Evolutionary conservation across 2,113 vertebrate species (phyloP).

Genomic region (Steatornis caripensis): DNA sequence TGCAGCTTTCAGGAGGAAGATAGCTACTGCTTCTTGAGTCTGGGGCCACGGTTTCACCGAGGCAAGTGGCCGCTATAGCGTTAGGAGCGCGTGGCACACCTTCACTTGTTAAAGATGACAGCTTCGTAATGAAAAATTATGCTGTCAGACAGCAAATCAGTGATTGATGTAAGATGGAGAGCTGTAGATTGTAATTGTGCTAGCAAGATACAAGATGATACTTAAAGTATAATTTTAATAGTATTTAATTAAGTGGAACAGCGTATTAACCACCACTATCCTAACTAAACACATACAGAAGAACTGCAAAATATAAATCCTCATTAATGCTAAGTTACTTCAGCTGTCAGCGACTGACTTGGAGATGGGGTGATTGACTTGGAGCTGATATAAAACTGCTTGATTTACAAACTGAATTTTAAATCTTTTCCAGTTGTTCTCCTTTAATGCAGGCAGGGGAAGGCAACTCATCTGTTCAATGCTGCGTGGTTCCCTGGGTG

Average conservation of each 20-base stretch:
- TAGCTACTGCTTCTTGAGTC: not conserved
- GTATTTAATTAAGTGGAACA: conserved; percentile 3
- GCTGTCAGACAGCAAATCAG: not conserved
- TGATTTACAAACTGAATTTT: not conserved
- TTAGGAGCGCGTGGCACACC: not conserved
- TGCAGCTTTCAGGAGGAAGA: not conserved
- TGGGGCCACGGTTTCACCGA: not conserved
- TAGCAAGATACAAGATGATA: not conserved
- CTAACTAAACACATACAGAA: not conserved
- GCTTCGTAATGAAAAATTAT: not conserved
- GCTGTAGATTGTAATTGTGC: not conserved
- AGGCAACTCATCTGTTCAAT: not conserved
- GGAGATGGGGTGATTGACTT: not conserved
- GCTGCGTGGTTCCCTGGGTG: not conserved
- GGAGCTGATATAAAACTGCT: not conserved
- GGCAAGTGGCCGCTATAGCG: not conserved
- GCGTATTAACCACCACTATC: not conserved
- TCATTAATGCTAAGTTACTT: not conserved
- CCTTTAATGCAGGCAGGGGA: not conserved
- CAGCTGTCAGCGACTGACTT: not conserved
- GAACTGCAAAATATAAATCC: not conserved
- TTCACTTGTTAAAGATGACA: not conserved
- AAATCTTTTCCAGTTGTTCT: not conserved
- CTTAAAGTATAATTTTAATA: not conserved
- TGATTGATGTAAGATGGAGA: not conserved